These are phyloP conservation scores for Macrosteles quadrilineatus DNA, from an alignment of 1,140 invertebrate species.

Conservation along the genomic window DNA sequence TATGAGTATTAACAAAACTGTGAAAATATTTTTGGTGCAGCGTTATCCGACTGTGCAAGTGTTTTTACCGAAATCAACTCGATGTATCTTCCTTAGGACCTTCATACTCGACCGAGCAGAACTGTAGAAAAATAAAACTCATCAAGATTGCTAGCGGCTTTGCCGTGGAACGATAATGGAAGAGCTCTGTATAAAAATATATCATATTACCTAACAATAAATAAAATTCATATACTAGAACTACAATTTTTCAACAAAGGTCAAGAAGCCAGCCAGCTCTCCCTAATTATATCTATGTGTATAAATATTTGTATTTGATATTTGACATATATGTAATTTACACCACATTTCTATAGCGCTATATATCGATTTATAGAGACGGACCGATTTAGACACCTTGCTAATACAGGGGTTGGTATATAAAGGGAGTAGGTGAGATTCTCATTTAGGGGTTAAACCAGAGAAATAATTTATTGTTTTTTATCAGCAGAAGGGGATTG, in stretches of 20 bases:
- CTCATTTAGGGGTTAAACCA: neutral
- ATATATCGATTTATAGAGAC: neutral
- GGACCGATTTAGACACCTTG: neutral
- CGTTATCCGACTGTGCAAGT: too few relatives aligned
- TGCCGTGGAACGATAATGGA: neutral
- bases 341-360: neutral
- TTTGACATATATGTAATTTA: constrained; percentile 5
- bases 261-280: constrained; percentile 17
- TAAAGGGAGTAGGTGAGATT: neutral
- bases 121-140: too few relatives aligned
- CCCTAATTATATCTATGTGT: neutral
- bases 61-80: too few relatives aligned
- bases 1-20: too few relatives aligned
- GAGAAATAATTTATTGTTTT: neutral
- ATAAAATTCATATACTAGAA: constrained; percentile 5
- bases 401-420: constrained; percentile 1
- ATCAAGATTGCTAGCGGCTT: too few relatives aligned
- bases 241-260: constrained; percentile 16
- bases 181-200: constrained; percentile 24
- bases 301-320: constrained; percentile 8
- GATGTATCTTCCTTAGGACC: too few relatives aligned
- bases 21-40: too few relatives aligned
- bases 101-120: too few relatives aligned
- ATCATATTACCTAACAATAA: constrained; percentile 17
- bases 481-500: neutral